Evolutionary conservation across 2,888 invertebrate genomes (phyloP), one percentile per base, ranked within the genome.

Genomic region (Limnephilus lunatus): DNA sequence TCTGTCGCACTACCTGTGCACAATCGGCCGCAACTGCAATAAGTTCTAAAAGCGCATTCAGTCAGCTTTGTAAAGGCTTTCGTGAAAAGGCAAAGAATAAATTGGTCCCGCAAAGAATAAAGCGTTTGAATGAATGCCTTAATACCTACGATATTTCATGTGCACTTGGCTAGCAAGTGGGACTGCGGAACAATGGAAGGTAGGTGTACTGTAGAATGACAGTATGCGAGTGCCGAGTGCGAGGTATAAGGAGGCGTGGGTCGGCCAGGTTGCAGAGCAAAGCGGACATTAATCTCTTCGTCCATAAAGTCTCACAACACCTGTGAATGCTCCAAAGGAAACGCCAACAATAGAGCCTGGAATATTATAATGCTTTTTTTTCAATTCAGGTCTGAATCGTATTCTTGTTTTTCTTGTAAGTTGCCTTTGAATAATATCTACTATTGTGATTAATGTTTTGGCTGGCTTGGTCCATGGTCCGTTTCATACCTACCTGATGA

Each of bases 281-380:
- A 68, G 31, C 82, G 82, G 82, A 25, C 82, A 83, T 32, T 83
- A 31, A 31, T 32, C 82, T 35, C 31, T 35, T 35, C 31, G 15
- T 19, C 82, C 14, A 83, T 83, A 83, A 31, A 83, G 32, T 19
- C 31, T 31, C 32, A 35, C 82, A 83, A 31, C 82, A 83, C 82
- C 82, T 83, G 82, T 31, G 82, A 82, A 31, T 83, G 9, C 32
- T 83, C 82, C 82, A 32, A 83, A 83, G 32, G 82, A 83, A 83
- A 83, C 82, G 82, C 31, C 32, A 83, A 83, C 82, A 83, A 83
- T 83, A 83, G 82, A 83, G 82, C 32, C 82, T 31, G 19, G 82
- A 32, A 32, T 83, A 83, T 32, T 25, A 82, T 31, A 32, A 82
- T 82, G 30, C 82, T 31, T 83, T 83, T 83, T 83, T 32, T 31